These are phyloP conservation scores for Hipposideros larvatus DNA, from an alignment of 2,797 vertebrate species.

Conservation along the genomic window DNA sequence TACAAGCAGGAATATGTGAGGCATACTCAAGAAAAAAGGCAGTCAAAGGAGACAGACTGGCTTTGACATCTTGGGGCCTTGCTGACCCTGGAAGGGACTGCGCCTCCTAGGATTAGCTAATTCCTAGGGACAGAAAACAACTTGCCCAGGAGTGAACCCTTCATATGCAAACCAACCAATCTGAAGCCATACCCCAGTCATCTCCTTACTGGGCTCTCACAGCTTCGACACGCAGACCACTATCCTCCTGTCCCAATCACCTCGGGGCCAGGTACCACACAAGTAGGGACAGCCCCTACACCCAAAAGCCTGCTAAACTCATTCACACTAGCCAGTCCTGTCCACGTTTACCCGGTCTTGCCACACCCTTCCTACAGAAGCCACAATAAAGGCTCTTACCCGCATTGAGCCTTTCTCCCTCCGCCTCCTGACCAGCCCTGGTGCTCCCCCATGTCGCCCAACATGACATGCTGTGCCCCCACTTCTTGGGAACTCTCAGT, in stretches of 20 bases:
- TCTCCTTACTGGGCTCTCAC: not conserved
- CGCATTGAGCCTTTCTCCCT: not conserved
- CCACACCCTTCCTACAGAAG: not conserved
- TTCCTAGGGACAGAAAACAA: not conserved
- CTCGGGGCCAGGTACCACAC: not conserved
- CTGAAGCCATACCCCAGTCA: not conserved
- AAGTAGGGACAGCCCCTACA: not conserved
- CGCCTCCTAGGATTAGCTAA: too few relatives aligned
- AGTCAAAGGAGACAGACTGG: not conserved
- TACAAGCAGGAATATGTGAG: not conserved
- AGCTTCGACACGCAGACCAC: not conserved
- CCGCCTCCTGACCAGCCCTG: not conserved
- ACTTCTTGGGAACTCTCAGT: not conserved
- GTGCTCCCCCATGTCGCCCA: not conserved
- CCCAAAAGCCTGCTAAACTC: not conserved
- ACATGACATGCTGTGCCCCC: not conserved
- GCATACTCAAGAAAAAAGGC: not conserved
- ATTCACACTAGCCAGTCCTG: not conserved
- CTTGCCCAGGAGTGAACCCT: not conserved
- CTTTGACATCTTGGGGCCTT: not conserved
- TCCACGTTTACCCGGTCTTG: not conserved
- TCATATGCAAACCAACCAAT: not conserved
- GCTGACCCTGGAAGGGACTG: not conserved
- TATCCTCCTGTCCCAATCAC: not conserved
- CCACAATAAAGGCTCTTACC: not conserved